phyloP scores from a whole-genome alignment of 2,797 vertebrate species.

The Cyclopterus lumpus region DNA sequence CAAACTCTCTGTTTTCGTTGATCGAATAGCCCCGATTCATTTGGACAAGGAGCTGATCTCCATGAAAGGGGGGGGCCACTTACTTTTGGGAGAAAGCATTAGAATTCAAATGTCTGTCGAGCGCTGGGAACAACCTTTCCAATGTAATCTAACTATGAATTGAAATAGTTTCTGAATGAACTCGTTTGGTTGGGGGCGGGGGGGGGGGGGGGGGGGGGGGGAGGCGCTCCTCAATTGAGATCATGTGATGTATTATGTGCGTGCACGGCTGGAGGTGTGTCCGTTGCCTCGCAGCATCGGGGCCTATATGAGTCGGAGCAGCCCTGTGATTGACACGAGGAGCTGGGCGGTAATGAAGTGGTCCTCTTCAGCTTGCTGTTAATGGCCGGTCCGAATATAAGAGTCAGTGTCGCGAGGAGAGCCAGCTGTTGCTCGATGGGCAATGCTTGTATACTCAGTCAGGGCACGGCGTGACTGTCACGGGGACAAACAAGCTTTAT shows the following conservation, averaged over 20 bases:
- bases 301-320: conserved; percentile 6
- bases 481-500: conserved; percentile 1
- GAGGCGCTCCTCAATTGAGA: not conserved
- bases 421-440: conserved; percentile 20
- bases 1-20: not conserved
- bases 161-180: conserved; percentile 13
- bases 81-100: conserved; percentile 8
- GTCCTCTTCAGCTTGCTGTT: conserved; percentile 45
- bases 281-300: conserved; percentile 17
- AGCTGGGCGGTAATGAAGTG: conserved; percentile 67
- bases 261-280: conserved; percentile 20
- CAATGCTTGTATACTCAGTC: not conserved
- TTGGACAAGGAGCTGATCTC: conserved; percentile 20
- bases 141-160: not conserved
- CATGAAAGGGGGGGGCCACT: conserved; percentile 43
- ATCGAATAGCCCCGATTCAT: conserved; percentile 22
- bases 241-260: conserved; percentile 17
- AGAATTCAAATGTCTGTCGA: not conserved
- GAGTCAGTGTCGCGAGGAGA: conserved; percentile 19
- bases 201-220: too few species aligned
- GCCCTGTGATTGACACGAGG: conserved; percentile 38
- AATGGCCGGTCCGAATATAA: conserved; percentile 17
- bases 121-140: not conserved
- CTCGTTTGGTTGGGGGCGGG: not conserved
- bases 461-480: not conserved